phyloP scores from a whole-genome alignment of 2,797 vertebrate species.

The Poecilia gillii region DNA sequence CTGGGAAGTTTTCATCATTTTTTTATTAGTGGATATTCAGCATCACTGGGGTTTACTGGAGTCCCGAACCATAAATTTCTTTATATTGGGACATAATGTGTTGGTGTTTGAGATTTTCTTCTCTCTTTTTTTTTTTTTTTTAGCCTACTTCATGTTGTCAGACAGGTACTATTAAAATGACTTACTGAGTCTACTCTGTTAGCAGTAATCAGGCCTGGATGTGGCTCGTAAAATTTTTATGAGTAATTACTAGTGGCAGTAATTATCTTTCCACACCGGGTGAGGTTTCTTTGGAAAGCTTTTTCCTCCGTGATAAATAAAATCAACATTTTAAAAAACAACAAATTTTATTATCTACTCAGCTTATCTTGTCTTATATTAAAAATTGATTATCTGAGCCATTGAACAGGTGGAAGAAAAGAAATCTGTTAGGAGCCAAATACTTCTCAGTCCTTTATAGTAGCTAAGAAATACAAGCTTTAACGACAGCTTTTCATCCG shows the following conservation, averaged over 20 bases:
- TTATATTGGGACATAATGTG: neutral
- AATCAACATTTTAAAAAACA: neutral
- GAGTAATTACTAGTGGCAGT: neutral
- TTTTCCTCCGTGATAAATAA: neutral
- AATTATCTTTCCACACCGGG: neutral
- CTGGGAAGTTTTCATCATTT: neutral
- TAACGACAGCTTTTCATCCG: slow-evolving; percentile 19
- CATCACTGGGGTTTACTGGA: neutral
- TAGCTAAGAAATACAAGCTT: slow-evolving; percentile 26
- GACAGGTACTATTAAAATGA: neutral
- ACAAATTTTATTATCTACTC: neutral
- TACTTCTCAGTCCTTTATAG: neutral
- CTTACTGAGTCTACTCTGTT: neutral
- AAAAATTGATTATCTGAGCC: neutral
- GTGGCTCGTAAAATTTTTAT: neutral
- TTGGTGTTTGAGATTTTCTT: neutral
- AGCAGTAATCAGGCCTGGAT: neutral
- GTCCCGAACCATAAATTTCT: neutral
- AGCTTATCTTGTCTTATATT: neutral
- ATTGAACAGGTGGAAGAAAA: neutral
- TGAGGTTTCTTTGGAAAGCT: neutral
- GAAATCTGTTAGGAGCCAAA: neutral
- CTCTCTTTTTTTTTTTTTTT: neutral
- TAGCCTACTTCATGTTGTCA: neutral
- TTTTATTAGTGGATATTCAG: neutral